These are phyloP conservation scores for Paradoxurus hermaphroditus DNA, from an alignment of 2,113 vertebrate genomes.

Conservation along the genomic window DNA sequence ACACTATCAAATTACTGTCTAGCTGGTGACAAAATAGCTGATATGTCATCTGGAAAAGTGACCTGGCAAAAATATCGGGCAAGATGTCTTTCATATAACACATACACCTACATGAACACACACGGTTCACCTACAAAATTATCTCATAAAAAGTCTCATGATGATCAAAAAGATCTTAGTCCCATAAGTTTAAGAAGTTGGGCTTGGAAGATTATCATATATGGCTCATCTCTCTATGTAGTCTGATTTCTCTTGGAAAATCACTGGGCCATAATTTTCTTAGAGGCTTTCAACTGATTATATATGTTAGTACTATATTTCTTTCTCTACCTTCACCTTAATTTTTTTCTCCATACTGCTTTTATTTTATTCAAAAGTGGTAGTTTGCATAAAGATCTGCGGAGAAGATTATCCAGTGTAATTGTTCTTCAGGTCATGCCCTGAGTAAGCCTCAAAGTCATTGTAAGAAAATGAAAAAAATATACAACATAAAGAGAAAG, in stretches of 20 bases:
- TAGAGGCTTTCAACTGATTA: background rate
- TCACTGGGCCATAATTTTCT: background rate
- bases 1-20: background rate
- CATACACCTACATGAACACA: background rate
- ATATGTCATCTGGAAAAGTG: slow-evolving; percentile 2
- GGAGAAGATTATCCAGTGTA: background rate
- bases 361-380: background rate
- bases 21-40: background rate
- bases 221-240: background rate
- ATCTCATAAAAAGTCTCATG: background rate
- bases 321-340: background rate
- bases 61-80: background rate
- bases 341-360: background rate
- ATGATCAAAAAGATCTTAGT: background rate
- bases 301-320: background rate
- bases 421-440: background rate
- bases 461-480: background rate
- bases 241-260: background rate
- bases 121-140: background rate
- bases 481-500: background rate
- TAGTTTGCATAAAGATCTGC: background rate
- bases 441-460: background rate
- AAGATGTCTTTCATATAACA: background rate
- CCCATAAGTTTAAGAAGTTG: background rate
- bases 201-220: background rate